Conservation (phyloP, 1,140 invertebrate genomes). For the Penaeus indicus region DNA sequence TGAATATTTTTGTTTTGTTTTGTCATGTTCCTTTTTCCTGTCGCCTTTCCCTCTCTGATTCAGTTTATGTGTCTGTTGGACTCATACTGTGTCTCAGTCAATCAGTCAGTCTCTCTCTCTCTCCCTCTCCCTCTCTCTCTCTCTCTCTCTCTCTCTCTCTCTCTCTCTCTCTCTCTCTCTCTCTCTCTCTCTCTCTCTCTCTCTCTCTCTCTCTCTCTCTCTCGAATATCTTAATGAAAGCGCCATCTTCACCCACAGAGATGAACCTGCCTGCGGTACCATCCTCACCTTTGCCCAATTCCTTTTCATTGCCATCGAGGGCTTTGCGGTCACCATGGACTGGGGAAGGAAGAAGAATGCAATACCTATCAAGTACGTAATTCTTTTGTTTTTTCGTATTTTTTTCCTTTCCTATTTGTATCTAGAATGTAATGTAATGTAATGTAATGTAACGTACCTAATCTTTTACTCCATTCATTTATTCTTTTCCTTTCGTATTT, state of each 20-base stretch:
- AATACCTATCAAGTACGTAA: slow-evolving; percentile 61
- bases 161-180: too few species aligned
- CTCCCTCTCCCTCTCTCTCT: too few species aligned
- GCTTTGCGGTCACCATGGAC: slow-evolving; percentile 89
- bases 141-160: too few species aligned
- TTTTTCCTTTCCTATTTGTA: slow-evolving; percentile 67
- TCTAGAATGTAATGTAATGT: too few species aligned
- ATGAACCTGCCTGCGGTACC: slow-evolving; percentile 92
- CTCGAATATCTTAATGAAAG: not conserved
- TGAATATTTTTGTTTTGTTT: not conserved
- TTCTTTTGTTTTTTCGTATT: slow-evolving; percentile 18
- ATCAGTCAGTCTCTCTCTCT: not conserved
- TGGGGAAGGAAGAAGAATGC: slow-evolving; percentile 79
- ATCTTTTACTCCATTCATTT: not conserved
- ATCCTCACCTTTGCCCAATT: slow-evolving; percentile 95
- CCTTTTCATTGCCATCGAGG: slow-evolving; percentile 89
- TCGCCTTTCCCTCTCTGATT: not conserved
- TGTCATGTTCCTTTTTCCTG: not conserved
- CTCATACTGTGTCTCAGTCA: too few species aligned
- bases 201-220: too few species aligned
- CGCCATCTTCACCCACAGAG: slow-evolving; percentile 74
- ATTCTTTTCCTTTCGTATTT: slow-evolving; percentile 68
- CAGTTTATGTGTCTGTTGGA: too few species aligned
- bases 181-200: too few species aligned
- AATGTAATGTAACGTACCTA: slow-evolving; percentile 50